phyloP scores from a whole-genome alignment of 2,113 vertebrate species.

The Xerus inauris region DNA sequence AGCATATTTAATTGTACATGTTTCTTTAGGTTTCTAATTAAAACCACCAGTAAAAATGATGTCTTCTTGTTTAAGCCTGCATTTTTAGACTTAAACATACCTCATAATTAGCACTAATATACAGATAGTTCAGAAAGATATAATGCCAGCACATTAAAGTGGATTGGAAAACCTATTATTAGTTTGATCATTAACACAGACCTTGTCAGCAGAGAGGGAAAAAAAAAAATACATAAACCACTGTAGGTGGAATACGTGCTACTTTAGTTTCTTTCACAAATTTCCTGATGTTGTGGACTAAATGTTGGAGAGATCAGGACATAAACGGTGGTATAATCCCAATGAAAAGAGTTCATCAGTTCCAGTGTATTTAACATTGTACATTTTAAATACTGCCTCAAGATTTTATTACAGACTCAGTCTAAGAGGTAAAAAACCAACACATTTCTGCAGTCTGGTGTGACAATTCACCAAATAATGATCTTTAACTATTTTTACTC shows the following conservation, averaged over 20 bases:
- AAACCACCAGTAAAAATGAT: conserved; percentile 80
- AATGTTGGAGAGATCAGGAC: conserved; percentile 75
- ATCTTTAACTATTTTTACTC: conserved; percentile 72
- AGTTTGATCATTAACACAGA: conserved; percentile 78
- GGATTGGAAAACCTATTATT: conserved; percentile 81
- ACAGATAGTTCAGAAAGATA: conserved; percentile 81
- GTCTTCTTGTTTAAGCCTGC: conserved; percentile 74
- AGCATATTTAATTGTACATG: conserved; percentile 82
- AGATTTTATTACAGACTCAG: conserved; percentile 56
- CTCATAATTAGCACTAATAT: conserved; percentile 83
- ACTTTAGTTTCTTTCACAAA: conserved; percentile 80
- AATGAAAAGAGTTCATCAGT: conserved; percentile 63
- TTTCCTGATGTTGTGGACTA: conserved; percentile 74
- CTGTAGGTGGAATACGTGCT: conserved; percentile 53
- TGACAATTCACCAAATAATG: conserved; percentile 77
- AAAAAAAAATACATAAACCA: conserved; percentile 64
- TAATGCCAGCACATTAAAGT: conserved; percentile 78
- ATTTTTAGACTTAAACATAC: conserved; percentile 80
- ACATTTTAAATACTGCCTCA: conserved; percentile 35
- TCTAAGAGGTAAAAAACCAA: not conserved
- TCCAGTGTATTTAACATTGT: conserved; percentile 47
- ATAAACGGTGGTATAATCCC: conserved; percentile 64
- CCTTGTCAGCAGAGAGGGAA: conserved; percentile 57
- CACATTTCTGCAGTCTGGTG: not conserved
- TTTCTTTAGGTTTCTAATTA: conserved; percentile 87